Base-by-base conservation (phyloP, 2,888 invertebrate species). In the Leptopilina syphax region DNA sequence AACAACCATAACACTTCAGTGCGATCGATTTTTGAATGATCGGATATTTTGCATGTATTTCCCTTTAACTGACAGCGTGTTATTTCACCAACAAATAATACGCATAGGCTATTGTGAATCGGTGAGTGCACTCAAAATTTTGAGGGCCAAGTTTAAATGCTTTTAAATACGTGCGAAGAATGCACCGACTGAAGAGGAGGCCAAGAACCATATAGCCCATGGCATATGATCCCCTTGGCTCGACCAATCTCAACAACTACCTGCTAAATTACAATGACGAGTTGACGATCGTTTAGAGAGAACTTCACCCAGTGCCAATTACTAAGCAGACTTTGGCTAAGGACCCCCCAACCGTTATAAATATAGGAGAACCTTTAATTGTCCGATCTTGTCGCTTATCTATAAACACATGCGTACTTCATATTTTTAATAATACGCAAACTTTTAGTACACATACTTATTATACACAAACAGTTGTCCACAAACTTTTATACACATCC, bases 81-180 rank as follows among this genome's bases (percentile, higher is more conserved):
- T 73, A 73, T 73, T 73, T 73, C 73, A 73, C 54, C 73, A 73
- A 57, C 73, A 73, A 73, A 73, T 73, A 73, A 73, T 73, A 73
- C 54, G 34, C 12, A 12, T 63, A 34, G 34, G n/a, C 73, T 73
- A 73, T 73, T 73, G 73, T 73, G 34, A 54, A 57, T 34, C 57
- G n/a, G 73, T 57, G 73, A 73, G 73, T 57, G 73, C 73, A 73
- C 73, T 73, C 34, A n/a, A 13, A 57, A 54, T 34, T 57, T 73
- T 54, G 54, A 73, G 73, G 57, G 73, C 73, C 54, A 18, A 57
- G 73, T 57, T 57, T 73, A 73, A 73, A 73, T 34, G 73, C 73
- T 73, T 73, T 73, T 73, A 73, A 73, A 73, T 73, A 73, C 73
- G 73, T 73, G 73, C 73, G 73, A 73, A 73, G 73, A 73, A 73